Base-by-base conservation (phyloP, 2,113 vertebrate genomes). In the Elaphurus davidianus region DNA sequence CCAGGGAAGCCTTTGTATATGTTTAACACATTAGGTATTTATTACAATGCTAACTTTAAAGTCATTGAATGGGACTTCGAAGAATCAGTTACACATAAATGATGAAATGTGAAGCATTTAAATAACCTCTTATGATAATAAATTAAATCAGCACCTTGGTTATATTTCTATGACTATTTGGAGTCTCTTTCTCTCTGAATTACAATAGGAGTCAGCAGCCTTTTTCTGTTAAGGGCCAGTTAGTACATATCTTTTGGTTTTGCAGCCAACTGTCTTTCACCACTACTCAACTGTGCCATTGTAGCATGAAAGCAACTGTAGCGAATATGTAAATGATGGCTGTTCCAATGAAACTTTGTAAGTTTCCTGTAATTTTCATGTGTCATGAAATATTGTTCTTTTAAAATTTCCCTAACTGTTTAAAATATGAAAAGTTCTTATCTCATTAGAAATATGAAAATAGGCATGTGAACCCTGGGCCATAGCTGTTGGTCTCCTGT, bases 121-220 rank as follows among this genome's bases (percentile, higher is more conserved):
- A 60, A 27, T 94, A 81, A 7, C n/a, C 23, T 84, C 54, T 91
- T 83, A 30, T 2, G 15, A 7, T 90, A n/a, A 59, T 50, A 60
- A 78, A 94, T 87, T 78, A 40, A 17, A 43, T 57, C 10, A 76
- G 27, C n/a, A 54, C 54, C 47, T 45, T 93, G 28, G 6, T 97
- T 85, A n/a, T 64, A 81, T 83, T 79, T 59, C 30, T 88, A 1
- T 96, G 50, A 86, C 14, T 54, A 30, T 76, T 92, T 96, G 27
- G 64, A 79, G 55, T 78, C 74, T 94, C 67, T 94, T 36, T 91
- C 33, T 96, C 23, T 91, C 40, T 97, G n/a, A 55, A 23, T 60
- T 87, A 23, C 40, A 97, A 1, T 19, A 87, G 6, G 11, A 8
- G 19, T 92, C 52, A 87, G 71, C 16, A 62, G 11, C 33, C 33